Evolutionary conservation across 2,113 vertebrate species (phyloP), one percentile per base, ranked within the genome.

Genomic region (Lepisosteus osseus): DNA sequence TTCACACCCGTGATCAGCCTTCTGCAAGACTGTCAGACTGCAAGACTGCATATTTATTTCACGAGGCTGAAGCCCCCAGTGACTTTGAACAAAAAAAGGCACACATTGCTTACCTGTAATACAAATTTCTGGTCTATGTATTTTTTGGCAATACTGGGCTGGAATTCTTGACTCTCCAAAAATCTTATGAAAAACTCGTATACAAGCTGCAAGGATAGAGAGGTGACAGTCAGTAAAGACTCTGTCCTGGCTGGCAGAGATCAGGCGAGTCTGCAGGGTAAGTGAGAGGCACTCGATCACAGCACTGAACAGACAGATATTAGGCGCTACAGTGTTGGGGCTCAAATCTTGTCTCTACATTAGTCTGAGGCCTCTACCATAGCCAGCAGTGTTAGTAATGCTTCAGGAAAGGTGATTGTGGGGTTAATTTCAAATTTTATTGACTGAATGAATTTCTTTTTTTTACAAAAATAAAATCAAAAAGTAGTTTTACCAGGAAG

Each of bases 71-170:
- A 29, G 2, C 1, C 29, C 29, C 29, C 2, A 2, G 1, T 29
- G 29, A 71, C 17, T 7, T 12, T 61, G 54, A 51, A 51, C 13
- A 9, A n/a, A 15, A 47, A 45, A 17, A 40, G 43, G 17, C 9
- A 6, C 15, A 54, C 11, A 8, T 0, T 2, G 71, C 94, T 92
- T 92, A 99, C 97, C 97, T 99, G 97, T 90, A 99, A 95, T 92
- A 99, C 96, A 91, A 99, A 99, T 93, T 99, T 99, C 93, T 99
- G 97, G 94, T 99, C 97, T 96, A 99, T 98, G 88, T 99, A 98
- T 88, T 99, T 99, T 98, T 99, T 99, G 95, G 97, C 97, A 97
- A 99, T 96, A 93, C 96, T 99, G 90, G 97, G 97, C 89, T 99
- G 97, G 90, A 99, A 99, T 91, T 99, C 97, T 94, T 99, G 97